Conservation (phyloP, 53 echinoderm and acorn worm species). For the Pentamera pediparva region DNA sequence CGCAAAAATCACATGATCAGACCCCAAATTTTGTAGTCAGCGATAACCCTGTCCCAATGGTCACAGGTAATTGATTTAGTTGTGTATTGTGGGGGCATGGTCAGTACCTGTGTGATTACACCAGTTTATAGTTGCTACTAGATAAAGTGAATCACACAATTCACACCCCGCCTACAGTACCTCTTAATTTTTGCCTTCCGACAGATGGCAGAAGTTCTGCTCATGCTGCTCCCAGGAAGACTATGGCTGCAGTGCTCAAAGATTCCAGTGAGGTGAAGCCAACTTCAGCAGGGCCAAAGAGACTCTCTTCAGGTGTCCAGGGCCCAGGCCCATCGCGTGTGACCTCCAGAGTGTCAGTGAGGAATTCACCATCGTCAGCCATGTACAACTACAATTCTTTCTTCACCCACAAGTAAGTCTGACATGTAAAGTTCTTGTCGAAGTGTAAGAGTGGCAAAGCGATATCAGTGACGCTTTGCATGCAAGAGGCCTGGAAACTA, state of each 20-base stretch:
- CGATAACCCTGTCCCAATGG: no score
- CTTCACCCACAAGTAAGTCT: constrained; percentile 96
- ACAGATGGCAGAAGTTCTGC: constrained; percentile 12
- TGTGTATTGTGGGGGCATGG: background rate
- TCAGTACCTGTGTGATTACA: no score
- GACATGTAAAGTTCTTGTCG: background rate
- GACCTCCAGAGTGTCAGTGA: constrained; percentile 56
- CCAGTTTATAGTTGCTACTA: no score
- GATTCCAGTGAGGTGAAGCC: background rate
- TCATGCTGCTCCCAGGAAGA: background rate
- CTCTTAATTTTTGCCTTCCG: no score
- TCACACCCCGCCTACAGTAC: no score
- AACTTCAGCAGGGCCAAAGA: background rate
- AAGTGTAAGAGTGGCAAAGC: background rate
- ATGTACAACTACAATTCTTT: constrained; percentile 89
- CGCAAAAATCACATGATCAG: no score
- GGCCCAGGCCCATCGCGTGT: constrained; percentile 32
- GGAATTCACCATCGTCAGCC: constrained; percentile 46
- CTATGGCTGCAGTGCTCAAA: background rate
- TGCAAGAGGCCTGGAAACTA: no score
- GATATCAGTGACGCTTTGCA: no score
- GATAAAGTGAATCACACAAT: no score
- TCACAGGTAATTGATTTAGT: no score
- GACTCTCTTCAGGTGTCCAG: background rate
- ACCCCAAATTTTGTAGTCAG: no score